A percentile compares a stretch with the other conserved stretches of the same genome.
Evolutionary conservation across 2,888 invertebrate genomes (phyloP).

Genomic region (Drosophila birchii): DNA sequence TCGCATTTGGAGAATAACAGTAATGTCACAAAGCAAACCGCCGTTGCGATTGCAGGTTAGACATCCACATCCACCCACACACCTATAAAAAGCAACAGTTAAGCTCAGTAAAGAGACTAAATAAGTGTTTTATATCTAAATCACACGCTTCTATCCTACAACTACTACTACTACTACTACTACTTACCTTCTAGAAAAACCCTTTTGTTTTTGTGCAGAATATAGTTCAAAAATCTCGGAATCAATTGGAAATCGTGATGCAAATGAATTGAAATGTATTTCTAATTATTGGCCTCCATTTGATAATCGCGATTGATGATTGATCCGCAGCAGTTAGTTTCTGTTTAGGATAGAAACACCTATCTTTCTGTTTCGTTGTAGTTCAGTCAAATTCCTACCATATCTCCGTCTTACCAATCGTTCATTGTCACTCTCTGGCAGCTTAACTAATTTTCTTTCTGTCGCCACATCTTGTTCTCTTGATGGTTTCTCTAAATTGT

Average conservation of each 20-base stretch:
- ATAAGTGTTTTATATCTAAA: constrained; percentile 39
- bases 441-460: constrained; percentile 36
- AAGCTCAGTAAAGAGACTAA: constrained; percentile 40
- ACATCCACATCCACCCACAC: constrained; percentile 52
- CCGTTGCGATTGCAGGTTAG: constrained; percentile 84
- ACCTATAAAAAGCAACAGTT: constrained; percentile 30
- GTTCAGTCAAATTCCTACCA: constrained; percentile 34
- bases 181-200: constrained; percentile 29
- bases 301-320: constrained; percentile 7
- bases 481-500: constrained; percentile 29
- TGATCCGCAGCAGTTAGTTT: constrained; percentile 13
- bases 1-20: constrained; percentile 85
- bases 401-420: constrained; percentile 33
- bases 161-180: background rate
- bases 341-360: constrained; percentile 25
- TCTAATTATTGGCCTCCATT: constrained; percentile 5
- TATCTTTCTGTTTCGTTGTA: constrained; percentile 39
- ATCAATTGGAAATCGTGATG: constrained; percentile 17
- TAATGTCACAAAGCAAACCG: constrained; percentile 84
- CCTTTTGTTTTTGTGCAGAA: constrained; percentile 27
- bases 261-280: background rate
- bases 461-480: constrained; percentile 33
- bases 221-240: background rate
- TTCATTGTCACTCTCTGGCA: constrained; percentile 41
- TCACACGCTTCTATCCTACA: constrained; percentile 33